Base-by-base conservation (phyloP, 1,140 invertebrate species). In the Hyles euphorbiae region DNA sequence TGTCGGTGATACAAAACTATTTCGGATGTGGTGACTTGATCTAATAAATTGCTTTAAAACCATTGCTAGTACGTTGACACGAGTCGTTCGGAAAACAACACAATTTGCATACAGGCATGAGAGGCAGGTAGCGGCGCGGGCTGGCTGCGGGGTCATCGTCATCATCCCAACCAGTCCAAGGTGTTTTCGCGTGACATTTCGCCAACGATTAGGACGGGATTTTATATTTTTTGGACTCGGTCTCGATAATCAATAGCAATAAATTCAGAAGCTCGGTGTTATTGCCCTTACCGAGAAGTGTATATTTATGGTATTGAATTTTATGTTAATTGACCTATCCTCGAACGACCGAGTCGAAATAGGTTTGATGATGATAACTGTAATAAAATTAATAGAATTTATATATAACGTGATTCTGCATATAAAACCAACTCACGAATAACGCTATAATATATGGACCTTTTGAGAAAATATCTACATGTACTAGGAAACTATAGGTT, bases 21-120 rank as follows among this genome's bases (percentile, higher is more conserved):
- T 66, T 58, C 58, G 59, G 48, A 55, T 51, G 34, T 57, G 54
- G 49, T 32, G 53, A 68, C 34, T 46, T 72, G 72, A 74, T 78
- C 74, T 74, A 74, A 78, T 74, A 76, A 76, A 72, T 70, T 70
- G 60, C 58, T 64, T 56, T 40, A 61, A 68, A 76, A 73, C 61
- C 68, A 68, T 62, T 61, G 61, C 55, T 65, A 72, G 82, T 80
- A 70, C 82, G 65, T 81, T 83, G 82, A 85, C 81, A 75, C 72
- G 66, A 60, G 63, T 62, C 59, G 61, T 71, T 78, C 64, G 71
- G 68, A 80, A 79, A 84, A 80, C 68, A 81, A 80, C 74, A 74
- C 63, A 63, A 88, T 88, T 88, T 86, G 81, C 84, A 88, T 87
- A 87, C 69, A 82, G 68, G 73, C 76, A 72, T 59, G 72, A 63